These are phyloP conservation scores for Peromyscus nudipes DNA, from an alignment of 2,797 vertebrate genomes.

Conservation along the genomic window DNA sequence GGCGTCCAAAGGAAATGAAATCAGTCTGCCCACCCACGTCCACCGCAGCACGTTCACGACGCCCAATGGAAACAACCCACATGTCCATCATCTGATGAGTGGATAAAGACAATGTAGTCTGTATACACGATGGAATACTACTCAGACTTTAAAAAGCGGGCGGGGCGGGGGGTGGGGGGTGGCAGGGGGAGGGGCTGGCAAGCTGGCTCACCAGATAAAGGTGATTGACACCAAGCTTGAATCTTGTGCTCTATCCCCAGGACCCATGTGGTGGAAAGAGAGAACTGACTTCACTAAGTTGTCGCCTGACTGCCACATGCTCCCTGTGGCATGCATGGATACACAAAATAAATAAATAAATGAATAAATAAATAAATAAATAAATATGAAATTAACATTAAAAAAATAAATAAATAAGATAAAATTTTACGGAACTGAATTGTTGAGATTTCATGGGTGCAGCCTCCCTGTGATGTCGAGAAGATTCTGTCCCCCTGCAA, in stretches of 20 bases:
- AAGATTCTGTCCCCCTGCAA: neutral
- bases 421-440: neutral
- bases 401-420: neutral
- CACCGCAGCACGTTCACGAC: neutral
- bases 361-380: slow-evolving; percentile 13
- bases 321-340: neutral
- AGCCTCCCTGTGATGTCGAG: neutral
- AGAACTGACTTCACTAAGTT: neutral
- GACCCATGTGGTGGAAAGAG: neutral
- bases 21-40: neutral
- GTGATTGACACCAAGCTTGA: neutral
- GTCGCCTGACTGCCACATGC: neutral
- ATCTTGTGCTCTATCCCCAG: neutral
- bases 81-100: neutral
- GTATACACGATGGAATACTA: neutral
- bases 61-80: neutral
- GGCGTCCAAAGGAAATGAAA: neutral
- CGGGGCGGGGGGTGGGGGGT: no score
- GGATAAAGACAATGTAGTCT: neutral
- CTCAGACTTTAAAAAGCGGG: neutral
- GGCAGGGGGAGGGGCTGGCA: no score
- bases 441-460: neutral
- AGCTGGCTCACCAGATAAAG: neutral
- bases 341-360: neutral
- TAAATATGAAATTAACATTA: neutral